Percentiles rank a stretch among this genome's conserved stretches.
These are phyloP conservation scores for Dorcus parallelipipedus DNA, from an alignment of 2,888 invertebrate species.

Conservation along the genomic window DNA sequence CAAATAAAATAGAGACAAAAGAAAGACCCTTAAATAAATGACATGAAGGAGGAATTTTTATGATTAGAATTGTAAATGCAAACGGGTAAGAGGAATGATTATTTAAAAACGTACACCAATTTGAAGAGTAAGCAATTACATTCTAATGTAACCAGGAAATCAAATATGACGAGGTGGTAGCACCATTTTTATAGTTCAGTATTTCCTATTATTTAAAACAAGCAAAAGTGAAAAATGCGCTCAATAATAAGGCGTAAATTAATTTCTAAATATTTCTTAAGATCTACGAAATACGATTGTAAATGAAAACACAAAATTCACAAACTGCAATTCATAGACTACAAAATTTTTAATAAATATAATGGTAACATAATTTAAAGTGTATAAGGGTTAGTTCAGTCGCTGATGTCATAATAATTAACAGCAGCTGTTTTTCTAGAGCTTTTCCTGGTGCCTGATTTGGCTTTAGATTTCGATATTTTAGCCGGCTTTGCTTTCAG, in stretches of 20 bases:
- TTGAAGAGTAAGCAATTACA: too few species aligned
- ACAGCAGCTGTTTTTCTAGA: constrained; percentile 29
- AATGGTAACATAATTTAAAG: constrained; percentile 12
- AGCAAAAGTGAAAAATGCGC: not conserved
- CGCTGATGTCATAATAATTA: constrained; percentile 32
- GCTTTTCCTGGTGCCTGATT: constrained; percentile 33
- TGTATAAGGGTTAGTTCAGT: constrained; percentile 23
- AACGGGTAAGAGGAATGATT: too few species aligned
- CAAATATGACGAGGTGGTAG: too few species aligned
- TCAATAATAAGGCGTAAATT: not conserved
- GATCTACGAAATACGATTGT: not conserved
- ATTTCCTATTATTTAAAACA: not conserved
- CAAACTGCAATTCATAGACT: constrained; percentile 7
- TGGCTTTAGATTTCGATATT: constrained; percentile 28
- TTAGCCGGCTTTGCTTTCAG: constrained; percentile 29
- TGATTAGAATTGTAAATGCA: too few species aligned
- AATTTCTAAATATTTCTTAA: not conserved
- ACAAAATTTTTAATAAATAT: constrained; percentile 12
- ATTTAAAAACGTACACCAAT: too few species aligned
- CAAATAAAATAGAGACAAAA: too few species aligned
- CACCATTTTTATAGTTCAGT: not conserved
- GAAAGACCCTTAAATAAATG: too few species aligned
- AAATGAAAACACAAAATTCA: not conserved
- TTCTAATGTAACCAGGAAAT: too few species aligned
- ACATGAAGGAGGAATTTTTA: too few species aligned